Evolutionary conservation across 2,797 vertebrate genomes (phyloP), one percentile per base, ranked within the genome.

Genomic region (Discoglossus pictus): DNA sequence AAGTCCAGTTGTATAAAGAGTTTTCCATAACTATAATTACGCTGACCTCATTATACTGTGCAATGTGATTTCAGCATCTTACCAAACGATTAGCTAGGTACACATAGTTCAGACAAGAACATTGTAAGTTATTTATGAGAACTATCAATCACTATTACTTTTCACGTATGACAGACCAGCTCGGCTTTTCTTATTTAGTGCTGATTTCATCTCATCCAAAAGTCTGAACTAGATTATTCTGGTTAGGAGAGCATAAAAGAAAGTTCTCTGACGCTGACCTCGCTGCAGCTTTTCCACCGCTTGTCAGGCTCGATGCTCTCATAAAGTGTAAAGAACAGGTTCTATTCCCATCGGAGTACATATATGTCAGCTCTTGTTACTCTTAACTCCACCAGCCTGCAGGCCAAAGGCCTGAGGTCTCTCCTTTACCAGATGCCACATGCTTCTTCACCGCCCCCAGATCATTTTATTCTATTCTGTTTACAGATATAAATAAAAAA

Each of bases 361-460:
- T 71, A 51, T 64, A 71, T 71, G 68, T 71, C 68, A 71, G 27
- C 68, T 71, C 68, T 55, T 51, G 68, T 71, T 71, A 71, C 61
- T 56, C 68, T 58, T 52, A 58, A 56, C 52, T 64, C 60, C 40
- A 64, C 25, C 52, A 64, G 60, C 60, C 60, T 36, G 36, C 20
- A 31, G 53, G 68, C 61, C 53, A 43, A 44, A 71, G 46, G 59
- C 60, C 43, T 43, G 42, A 40, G 44, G 60, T 71, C 58, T 21
- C 27, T 71, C 24, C 59, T 51, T 44, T 13, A 42, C 60, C 60
- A 71, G 61, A 71, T 71, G 68, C 36, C 60, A 58, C 18, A 64
- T 58, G 51, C 46, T 70, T 21, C 60, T 55, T 35, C 35, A 4
- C 27, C 13, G 36, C 60, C 52, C 48, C 61, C 25, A 56, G 24